Base-by-base conservation (phyloP, 2,113 vertebrate species). In the Pseudolaguvia tuberculata region DNA sequence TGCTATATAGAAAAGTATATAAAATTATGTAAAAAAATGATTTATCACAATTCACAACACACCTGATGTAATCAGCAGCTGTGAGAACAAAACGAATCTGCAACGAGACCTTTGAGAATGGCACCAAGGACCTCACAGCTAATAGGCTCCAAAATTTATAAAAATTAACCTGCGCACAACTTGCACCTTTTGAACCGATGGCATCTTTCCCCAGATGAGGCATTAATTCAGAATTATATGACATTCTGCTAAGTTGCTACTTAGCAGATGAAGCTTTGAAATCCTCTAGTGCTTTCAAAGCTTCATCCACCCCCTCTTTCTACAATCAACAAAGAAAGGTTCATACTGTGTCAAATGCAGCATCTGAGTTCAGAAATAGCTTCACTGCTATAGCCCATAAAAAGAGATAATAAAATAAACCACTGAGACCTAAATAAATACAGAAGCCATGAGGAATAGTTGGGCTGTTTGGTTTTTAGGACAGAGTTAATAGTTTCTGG, bases 141-240 rank as follows among this genome's bases (percentile, higher is more conserved):
- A 71, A 77, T 70, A 59, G 57, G 29, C 67, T 70, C 45, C 10
- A 42, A 61, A 69, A 69, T 69, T 13, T 76, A 76, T 69, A 76
- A 76, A 42, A 76, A 59, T 55, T 9, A 29, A 25, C 67, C 67
- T 25, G 31, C 12, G 9, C 18, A 53, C n/a, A n/a, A 48, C 53
- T 71, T 57, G 13, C 53, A 12, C 50, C n/a, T 35, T 71, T 27
- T 5, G 15, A 61, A 75, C 71, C 52, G 48, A 59, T 70, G 68
- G 70, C 42, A 67, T 72, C 35, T 70, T 68, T 72, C 52, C 50
- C 68, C 27, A 51, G 27, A 56, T 45, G 68, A 76, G 56, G 59
- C 48, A 78, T 71, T 78, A 72, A 81, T 51, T 81, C 48, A 72
- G 66, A 39, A 81, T 79, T 76, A 72, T 81, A 70, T 69, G 72